Evolutionary conservation across 2,888 invertebrate genomes (phyloP).

Genomic region (Amiota minor): DNA sequence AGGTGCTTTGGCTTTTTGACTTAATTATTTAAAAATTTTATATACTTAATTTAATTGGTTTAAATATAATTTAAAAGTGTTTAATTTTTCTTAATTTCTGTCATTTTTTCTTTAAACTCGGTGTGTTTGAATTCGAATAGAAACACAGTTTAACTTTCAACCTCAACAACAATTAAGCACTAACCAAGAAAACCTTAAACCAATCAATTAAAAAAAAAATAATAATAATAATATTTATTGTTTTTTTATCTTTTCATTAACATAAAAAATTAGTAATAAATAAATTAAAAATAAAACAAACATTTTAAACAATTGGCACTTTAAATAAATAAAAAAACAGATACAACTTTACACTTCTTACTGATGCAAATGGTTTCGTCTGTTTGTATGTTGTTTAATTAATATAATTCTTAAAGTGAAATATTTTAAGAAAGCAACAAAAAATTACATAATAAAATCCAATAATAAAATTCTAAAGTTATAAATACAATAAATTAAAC

Average conservation of each 20-base stretch:
- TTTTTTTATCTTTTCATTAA: slow-evolving; percentile 14
- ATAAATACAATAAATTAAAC: slow-evolving; percentile 8
- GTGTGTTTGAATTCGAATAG: background rate
- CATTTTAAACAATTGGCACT: too few species aligned
- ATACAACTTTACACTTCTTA: too few species aligned
- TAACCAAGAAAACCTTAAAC: background rate
- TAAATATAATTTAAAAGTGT: background rate
- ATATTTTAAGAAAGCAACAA: background rate
- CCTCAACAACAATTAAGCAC: background rate
- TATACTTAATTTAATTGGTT: too few species aligned
- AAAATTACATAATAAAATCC: background rate
- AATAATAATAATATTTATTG: slow-evolving; percentile 18
- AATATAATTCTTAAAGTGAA: background rate
- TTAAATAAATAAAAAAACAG: too few species aligned
- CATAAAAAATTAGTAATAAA: background rate
- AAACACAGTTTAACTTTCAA: background rate
- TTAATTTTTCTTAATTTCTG: background rate
- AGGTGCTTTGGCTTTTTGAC: too few species aligned
- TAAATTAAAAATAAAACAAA: too few species aligned
- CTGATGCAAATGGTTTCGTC: too few species aligned
- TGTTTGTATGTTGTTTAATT: too few species aligned
- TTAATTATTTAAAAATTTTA: background rate
- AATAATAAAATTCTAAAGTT: background rate
- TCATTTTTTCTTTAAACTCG: background rate
- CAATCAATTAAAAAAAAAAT: background rate